These are phyloP conservation scores for Dolichallabes microphthalmus DNA, from an alignment of 2,113 vertebrate genomes.

Conservation along the genomic window DNA sequence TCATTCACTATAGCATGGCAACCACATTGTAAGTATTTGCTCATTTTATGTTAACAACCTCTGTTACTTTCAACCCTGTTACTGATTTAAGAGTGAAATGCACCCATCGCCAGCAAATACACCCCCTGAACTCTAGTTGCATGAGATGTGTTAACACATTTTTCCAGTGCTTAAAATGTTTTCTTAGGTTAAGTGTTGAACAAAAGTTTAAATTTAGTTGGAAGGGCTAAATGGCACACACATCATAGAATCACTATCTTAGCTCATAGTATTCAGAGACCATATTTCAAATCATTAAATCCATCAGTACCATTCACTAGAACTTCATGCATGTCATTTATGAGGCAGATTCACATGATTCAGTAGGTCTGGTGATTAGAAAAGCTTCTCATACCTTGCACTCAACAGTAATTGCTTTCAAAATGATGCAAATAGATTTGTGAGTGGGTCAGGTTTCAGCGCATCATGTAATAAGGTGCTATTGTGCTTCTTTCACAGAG, in stretches of 20 bases:
- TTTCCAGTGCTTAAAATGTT: neutral
- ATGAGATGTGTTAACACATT: neutral
- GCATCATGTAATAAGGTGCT: slow-evolving; percentile 12
- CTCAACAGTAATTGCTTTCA: slow-evolving; percentile 41
- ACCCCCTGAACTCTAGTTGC: neutral
- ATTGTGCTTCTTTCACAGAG: neutral
- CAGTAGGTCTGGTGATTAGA: slow-evolving; percentile 14
- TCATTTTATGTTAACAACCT: neutral
- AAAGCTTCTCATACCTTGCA: slow-evolving; percentile 37
- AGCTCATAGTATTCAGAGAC: neutral
- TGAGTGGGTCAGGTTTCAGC: slow-evolving; percentile 34
- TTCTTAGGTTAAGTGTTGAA: neutral
- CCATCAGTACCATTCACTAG: neutral
- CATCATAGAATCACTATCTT: neutral
- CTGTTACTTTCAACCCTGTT: neutral
- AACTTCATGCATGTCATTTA: neutral
- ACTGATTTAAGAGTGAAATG: neutral
- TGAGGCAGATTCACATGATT: slow-evolving; percentile 3
- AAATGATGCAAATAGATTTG: slow-evolving; percentile 35
- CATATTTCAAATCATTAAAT: slow-evolving; percentile 1
- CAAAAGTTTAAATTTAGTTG: neutral
- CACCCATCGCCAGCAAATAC: neutral
- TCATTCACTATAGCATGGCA: neutral
- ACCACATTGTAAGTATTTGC: neutral
- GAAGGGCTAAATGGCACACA: neutral